phyloP scores from a whole-genome alignment of 1,140 invertebrate genomes.

The Drosophila lowei region DNA sequence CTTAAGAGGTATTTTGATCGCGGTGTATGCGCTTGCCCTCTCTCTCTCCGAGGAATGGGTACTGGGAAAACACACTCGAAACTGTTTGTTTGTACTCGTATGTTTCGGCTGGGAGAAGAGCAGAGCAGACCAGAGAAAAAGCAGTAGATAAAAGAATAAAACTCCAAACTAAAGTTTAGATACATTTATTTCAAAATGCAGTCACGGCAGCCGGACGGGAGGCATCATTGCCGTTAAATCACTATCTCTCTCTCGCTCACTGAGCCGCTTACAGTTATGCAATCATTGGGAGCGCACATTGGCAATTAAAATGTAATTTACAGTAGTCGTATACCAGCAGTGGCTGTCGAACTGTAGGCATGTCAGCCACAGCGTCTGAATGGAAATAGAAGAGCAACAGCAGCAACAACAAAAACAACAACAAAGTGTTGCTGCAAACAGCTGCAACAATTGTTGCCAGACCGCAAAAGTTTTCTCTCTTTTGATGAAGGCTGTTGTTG shows the following conservation, averaged over 20 bases:
- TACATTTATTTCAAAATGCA: slow-evolving; percentile 75
- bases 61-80: no score
- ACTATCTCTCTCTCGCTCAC: slow-evolving; percentile 15
- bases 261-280: slow-evolving; percentile 24
- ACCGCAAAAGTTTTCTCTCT: slow-evolving; percentile 49
- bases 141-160: slow-evolving; percentile 63
- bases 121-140: no score
- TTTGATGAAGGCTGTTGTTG: slow-evolving; percentile 13
- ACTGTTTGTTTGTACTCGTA: slow-evolving; percentile 20
- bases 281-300: slow-evolving; percentile 12
- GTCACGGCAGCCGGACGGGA: slow-evolving; percentile 42
- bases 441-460: slow-evolving; percentile 46
- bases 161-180: slow-evolving; percentile 68
- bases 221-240: slow-evolving; percentile 12
- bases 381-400: background rate
- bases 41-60: no score
- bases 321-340: slow-evolving; percentile 4
- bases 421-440: slow-evolving; percentile 18
- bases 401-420: slow-evolving; percentile 2
- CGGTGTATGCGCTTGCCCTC: background rate
- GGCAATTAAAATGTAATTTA: slow-evolving; percentile 34
- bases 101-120: background rate
- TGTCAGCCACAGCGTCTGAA: background rate
- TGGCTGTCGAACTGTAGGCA: slow-evolving; percentile 26
- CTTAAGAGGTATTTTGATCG: no score